Conservation (phyloP, 2,888 invertebrate species). For the Antheraea yamamai region DNA sequence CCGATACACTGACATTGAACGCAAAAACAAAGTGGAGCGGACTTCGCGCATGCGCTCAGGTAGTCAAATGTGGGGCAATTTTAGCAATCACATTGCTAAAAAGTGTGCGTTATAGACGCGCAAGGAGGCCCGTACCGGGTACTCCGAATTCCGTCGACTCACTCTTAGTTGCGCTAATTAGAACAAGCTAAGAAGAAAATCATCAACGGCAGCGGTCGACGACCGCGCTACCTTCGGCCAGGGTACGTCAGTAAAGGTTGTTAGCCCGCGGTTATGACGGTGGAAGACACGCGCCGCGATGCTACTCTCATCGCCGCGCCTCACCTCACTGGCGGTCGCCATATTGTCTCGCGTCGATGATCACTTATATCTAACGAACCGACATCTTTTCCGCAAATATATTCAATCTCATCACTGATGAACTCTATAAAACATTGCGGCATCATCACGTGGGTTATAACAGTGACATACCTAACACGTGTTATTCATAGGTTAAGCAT, state of each 20-base stretch:
- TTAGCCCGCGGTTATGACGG: conserved; percentile 43
- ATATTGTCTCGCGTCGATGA: background rate
- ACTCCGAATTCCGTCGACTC: conserved; percentile 29
- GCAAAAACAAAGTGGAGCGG: conserved; percentile 78
- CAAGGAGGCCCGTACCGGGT: conserved; percentile 56
- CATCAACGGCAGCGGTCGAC: conserved; percentile 54
- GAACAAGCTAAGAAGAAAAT: conserved; percentile 50
- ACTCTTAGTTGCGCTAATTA: conserved; percentile 56
- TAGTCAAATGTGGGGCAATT: conserved; percentile 57
- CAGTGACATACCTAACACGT: background rate
- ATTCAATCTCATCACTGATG: background rate
- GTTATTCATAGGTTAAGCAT: conserved; percentile 2
- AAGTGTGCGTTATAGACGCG: conserved; percentile 44
- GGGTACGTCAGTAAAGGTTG: conserved; percentile 50
- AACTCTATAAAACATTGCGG: background rate
- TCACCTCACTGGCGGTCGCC: background rate
- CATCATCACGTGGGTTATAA: background rate
- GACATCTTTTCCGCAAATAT: background rate
- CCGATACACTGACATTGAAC: conserved; percentile 81
- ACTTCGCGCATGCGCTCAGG: conserved; percentile 70
- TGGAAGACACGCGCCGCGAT: conserved; percentile 13
- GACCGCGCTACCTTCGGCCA: conserved; percentile 60
- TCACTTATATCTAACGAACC: background rate
- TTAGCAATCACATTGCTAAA: conserved; percentile 58
- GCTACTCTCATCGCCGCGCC: background rate